Conservation (phyloP, 2,888 invertebrate species). For the Pyralis farinalis region DNA sequence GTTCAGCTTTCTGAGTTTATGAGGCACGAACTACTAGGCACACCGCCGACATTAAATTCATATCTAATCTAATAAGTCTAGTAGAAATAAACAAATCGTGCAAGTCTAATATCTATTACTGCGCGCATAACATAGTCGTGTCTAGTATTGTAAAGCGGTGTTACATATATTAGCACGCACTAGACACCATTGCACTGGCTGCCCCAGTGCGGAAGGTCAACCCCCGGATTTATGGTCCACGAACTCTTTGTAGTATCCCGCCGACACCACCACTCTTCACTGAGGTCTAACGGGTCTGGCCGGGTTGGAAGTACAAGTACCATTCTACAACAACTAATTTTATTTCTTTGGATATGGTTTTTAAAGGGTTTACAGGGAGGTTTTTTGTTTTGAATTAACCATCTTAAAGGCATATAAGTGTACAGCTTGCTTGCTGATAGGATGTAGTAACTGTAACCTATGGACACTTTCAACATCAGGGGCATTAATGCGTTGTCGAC, state of each 20-base stretch:
- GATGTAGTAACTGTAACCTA: too few species aligned
- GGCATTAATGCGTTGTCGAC: too few species aligned
- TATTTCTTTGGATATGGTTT: conserved; percentile 21
- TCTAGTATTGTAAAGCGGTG: neutral
- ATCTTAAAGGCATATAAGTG: too few species aligned
- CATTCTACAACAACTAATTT: conserved; percentile 19
- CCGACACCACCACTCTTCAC: conserved; percentile 52
- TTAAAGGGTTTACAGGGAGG: too few species aligned
- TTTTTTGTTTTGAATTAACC: too few species aligned
- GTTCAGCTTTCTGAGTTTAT: neutral
- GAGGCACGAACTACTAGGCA: too few species aligned
- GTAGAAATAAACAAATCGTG: neutral
- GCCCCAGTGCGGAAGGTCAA: conserved; percentile 48
- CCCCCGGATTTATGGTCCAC: conserved; percentile 65
- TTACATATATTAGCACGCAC: conserved; percentile 18
- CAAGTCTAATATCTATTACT: neutral
- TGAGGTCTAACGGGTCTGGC: conserved; percentile 33
- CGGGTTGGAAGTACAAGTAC: conserved; percentile 38
- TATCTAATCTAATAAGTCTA: neutral
- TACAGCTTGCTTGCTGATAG: too few species aligned
- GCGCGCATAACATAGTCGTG: neutral
- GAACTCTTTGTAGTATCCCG: conserved; percentile 61
- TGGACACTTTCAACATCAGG: too few species aligned
- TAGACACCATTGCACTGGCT: conserved; percentile 27
- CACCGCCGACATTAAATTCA: too few species aligned